These are phyloP conservation scores for Achroia grisella DNA, from an alignment of 1,140 invertebrate species.

Conservation along the genomic window DNA sequence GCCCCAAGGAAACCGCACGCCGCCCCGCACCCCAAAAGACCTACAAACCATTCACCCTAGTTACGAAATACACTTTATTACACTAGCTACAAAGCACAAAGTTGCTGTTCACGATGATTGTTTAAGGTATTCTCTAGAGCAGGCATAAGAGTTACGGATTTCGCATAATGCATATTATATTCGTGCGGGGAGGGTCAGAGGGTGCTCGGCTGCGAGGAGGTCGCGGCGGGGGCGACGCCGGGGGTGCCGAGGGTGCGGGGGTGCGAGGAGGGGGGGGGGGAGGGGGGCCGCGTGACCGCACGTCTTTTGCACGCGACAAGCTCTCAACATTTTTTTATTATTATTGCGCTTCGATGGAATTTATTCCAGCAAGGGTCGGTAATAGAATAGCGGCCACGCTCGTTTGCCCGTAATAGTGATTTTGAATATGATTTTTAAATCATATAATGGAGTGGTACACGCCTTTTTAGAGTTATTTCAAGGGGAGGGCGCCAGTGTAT, in stretches of 20 bases:
- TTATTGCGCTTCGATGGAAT: conserved; percentile 71
- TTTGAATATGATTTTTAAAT: conserved; percentile 72
- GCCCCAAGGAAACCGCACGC: conserved; percentile 23
- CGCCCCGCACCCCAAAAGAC: conserved; percentile 2
- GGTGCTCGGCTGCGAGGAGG: conserved; percentile 22
- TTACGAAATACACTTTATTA: not conserved
- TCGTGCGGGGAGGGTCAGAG: conserved; percentile 18
- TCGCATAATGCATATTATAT: conserved; percentile 73
- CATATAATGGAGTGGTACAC: conserved; percentile 56
- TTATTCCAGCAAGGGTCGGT: conserved; percentile 50
- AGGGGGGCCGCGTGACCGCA: conserved; percentile 50
- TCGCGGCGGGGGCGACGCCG: conserved; percentile 21
- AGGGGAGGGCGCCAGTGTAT: conserved; percentile 6
- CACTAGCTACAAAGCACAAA: not conserved
- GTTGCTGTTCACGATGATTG: not conserved
- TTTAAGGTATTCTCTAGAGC: conserved; percentile 45
- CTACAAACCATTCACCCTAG: not conserved
- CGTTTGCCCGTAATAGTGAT: conserved; percentile 35
- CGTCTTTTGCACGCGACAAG: conserved; percentile 70
- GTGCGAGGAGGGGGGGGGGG: conserved; percentile 18
- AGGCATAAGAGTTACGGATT: conserved; percentile 67
- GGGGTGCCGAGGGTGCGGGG: conserved; percentile 20
- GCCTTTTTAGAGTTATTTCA: conserved; percentile 45
- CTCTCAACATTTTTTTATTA: conserved; percentile 72
- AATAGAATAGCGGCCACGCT: conserved; percentile 52